Evolutionary conservation across 2,888 invertebrate genomes (phyloP), one percentile per base, ranked within the genome.

Genomic region (Acanthoscelides obtectus): DNA sequence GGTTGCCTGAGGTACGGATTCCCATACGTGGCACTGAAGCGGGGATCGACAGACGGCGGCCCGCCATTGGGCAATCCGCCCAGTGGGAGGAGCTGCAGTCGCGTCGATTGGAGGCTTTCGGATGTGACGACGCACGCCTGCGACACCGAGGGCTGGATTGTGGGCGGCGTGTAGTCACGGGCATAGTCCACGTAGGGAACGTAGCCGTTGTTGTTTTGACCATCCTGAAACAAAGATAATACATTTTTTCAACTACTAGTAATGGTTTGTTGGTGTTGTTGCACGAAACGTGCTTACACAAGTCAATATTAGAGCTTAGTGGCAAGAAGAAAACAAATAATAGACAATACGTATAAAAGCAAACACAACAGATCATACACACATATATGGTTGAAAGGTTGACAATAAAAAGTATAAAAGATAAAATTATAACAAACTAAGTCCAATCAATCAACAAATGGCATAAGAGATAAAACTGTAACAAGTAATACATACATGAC

Each of bases 131-230:
- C 84, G 64, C 89, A 85, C 0, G 89, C 89, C 0, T 89, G 89
- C 73, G 88, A 87, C 21, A 90, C 88, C 68, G 89, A 86, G 17
- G 89, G 84, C 76, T 87, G 87, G 79, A 88, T 87, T 69, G 92
- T 90, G 4, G 95, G 95, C 1, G 96, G 96, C 80, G 94, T 95
- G 85, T 96, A 96, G 84, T 96, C 96, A 45, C 95, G 90, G 6
- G 92, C 90, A 83, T 95, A 96, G 84, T 96, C 96, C 68, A 94
- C 94, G 84, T 95, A 96, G 0, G 95, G 94, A 74, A 94, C 93
- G 84, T 95, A 95, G 22, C 94, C 94, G 81, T 94, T 94, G 84
- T 92, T 93, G 85, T 92, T 94, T 80, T 94, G 93, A 71, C 93
- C 93, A 74, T 93, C 92, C 93, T 94, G 84, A 22, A 81, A 82